These are phyloP conservation scores for Andrena haemorrhoa DNA, from an alignment of 2,888 invertebrate genomes.

Conservation along the genomic window DNA sequence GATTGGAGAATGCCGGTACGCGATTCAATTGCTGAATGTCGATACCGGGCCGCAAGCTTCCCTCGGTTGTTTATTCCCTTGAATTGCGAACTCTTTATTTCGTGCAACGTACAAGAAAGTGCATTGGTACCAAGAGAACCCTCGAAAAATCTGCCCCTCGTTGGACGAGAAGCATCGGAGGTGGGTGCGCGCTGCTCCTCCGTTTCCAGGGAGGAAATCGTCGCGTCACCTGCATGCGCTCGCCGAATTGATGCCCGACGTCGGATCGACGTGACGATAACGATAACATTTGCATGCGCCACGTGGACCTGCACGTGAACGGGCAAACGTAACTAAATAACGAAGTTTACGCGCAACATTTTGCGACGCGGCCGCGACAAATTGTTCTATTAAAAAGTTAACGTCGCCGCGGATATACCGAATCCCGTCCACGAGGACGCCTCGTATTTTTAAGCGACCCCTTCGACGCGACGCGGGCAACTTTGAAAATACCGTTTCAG, in stretches of 20 bases:
- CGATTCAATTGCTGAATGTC: constrained; percentile 42
- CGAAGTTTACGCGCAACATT: constrained; percentile 65
- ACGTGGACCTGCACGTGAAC: constrained; percentile 63
- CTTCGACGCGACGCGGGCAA: neutral
- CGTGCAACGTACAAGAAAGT: neutral
- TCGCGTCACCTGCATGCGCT: constrained; percentile 62
- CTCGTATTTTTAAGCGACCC: constrained; percentile 20
- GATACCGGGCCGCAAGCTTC: constrained; percentile 14
- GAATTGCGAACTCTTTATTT: neutral
- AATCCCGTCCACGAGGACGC: neutral
- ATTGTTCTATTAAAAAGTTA: constrained; percentile 67
- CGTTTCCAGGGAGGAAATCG: constrained; percentile 46
- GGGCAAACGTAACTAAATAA: constrained; percentile 61
- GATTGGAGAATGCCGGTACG: constrained; percentile 3
- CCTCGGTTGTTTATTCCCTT: neutral
- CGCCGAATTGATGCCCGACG: constrained; percentile 65
- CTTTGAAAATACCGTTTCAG: neutral
- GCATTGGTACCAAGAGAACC: neutral
- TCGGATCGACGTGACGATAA: constrained; percentile 58
- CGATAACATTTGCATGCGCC: constrained; percentile 71
- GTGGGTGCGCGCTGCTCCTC: constrained; percentile 4
- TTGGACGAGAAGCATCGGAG: neutral
- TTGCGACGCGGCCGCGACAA: constrained; percentile 53
- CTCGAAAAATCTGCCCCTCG: constrained; percentile 24
- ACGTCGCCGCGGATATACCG: constrained; percentile 36